Conservation (phyloP, 2,113 vertebrate genomes). For the Gobiocypris rarus region DNA sequence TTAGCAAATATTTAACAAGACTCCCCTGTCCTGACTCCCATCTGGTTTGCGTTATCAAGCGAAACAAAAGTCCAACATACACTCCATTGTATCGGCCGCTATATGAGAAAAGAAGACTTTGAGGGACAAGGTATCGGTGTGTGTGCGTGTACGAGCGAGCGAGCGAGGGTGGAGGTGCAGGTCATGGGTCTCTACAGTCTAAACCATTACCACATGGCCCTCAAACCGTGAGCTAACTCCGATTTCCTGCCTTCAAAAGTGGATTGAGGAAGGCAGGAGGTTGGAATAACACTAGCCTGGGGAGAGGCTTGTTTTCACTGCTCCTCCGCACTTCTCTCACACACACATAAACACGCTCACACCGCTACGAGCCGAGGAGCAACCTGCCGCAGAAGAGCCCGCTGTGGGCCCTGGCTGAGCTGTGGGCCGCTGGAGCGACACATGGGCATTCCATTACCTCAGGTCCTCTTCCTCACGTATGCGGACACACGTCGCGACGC, state of each 20-base stretch:
- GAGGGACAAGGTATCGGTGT: constrained; percentile 66
- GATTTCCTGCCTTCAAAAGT: constrained; percentile 91
- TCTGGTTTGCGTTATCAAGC: constrained; percentile 82
- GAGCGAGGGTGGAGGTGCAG: constrained; percentile 44
- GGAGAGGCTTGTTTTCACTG: constrained; percentile 82
- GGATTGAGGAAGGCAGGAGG: constrained; percentile 76
- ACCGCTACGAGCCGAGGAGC: constrained; percentile 40
- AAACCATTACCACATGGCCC: constrained; percentile 79
- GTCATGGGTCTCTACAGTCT: constrained; percentile 61
- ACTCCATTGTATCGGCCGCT: constrained; percentile 59
- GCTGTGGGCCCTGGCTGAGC: constrained; percentile 35
- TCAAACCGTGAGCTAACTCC: constrained; percentile 84
- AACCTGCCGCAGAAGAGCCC: constrained; percentile 48
- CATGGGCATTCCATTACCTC: constrained; percentile 43
- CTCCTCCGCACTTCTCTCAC: constrained; percentile 67
- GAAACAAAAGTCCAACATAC: constrained; percentile 71
- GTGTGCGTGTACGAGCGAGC: constrained; percentile 17
- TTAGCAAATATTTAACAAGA: constrained; percentile 85
- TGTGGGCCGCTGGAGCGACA: constrained; percentile 26
- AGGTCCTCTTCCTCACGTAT: constrained; percentile 13
- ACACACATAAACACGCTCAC: constrained; percentile 52
- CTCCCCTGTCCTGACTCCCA: constrained; percentile 70
- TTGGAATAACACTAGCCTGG: constrained; percentile 81
- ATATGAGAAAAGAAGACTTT: constrained; percentile 63
- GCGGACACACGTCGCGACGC: constrained; percentile 28